Percentiles rank a stretch among this genome's conserved stretches.
phyloP scores from a whole-genome alignment of 2,113 vertebrate genomes.

The Peromyscus polionotus region DNA sequence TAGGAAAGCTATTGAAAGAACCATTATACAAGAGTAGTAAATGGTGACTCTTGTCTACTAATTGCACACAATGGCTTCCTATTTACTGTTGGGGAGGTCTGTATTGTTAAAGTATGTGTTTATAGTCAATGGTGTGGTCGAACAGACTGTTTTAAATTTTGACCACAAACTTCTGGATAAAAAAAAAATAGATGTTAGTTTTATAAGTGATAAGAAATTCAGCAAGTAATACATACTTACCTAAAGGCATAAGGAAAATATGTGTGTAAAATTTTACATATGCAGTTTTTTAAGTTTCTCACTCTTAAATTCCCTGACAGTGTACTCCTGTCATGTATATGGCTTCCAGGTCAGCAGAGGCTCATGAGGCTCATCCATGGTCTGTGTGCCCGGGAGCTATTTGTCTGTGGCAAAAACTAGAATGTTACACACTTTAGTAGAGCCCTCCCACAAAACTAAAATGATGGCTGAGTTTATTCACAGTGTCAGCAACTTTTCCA shows the following conservation, averaged over 20 bases:
- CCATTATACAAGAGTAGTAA: slow-evolving; percentile 43
- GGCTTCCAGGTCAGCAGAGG: background rate
- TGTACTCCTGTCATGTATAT: background rate
- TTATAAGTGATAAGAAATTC: slow-evolving; percentile 8
- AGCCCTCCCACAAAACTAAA: background rate
- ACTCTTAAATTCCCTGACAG: background rate
- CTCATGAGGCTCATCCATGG: background rate
- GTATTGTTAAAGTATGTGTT: slow-evolving; percentile 54
- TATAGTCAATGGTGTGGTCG: background rate
- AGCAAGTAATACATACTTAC: background rate
- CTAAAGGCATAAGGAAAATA: background rate
- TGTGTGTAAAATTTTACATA: background rate
- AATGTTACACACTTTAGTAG: background rate
- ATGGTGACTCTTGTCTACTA: slow-evolving; percentile 62
- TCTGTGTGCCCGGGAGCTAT: background rate
- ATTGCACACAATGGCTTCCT: slow-evolving; percentile 34
- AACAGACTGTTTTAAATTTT: slow-evolving; percentile 53
- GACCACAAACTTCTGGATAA: background rate
- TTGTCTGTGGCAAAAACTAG: background rate
- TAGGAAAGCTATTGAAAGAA: slow-evolving; percentile 66
- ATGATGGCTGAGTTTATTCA: background rate
- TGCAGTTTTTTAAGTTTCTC: background rate
- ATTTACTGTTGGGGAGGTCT: slow-evolving; percentile 44
- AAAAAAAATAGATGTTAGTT: slow-evolving; percentile 22
- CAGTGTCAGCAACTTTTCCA: background rate